Evolutionary conservation across 2,113 vertebrate genomes (phyloP).

Genomic region (Coryphaenoides rupestris): DNA sequence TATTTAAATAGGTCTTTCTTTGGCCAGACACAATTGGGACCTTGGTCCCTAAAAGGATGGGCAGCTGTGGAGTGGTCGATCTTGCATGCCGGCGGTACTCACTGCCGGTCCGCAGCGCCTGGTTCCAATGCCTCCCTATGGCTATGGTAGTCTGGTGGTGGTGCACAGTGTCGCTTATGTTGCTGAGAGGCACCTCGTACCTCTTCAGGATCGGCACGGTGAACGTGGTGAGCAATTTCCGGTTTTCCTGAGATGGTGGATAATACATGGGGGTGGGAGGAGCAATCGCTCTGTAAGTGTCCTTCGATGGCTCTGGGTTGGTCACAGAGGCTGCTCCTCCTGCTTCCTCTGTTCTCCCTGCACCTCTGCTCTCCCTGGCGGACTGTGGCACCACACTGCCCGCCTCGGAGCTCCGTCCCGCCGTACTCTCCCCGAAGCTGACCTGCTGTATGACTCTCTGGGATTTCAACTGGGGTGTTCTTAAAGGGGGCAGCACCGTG

Average conservation of each 20-base stretch:
- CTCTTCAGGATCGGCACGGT: slow-evolving; percentile 34
- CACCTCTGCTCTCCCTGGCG: slow-evolving; percentile 18
- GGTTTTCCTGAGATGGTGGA: slow-evolving; percentile 45
- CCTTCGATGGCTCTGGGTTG: slow-evolving; percentile 4
- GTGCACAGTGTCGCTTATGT: slow-evolving; percentile 34
- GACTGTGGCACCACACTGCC: not conserved
- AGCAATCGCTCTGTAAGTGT: slow-evolving; percentile 16
- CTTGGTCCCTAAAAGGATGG: slow-evolving; percentile 61
- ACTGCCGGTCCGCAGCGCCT: slow-evolving; percentile 19
- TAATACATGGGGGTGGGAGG: slow-evolving; percentile 10
- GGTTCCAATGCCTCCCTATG: slow-evolving; percentile 49
- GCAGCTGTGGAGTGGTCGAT: slow-evolving; percentile 38
- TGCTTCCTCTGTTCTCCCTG: slow-evolving; percentile 4
- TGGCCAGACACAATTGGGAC: slow-evolving; percentile 49
- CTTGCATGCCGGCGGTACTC: slow-evolving; percentile 25
- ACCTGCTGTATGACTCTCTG: slow-evolving; percentile 7
- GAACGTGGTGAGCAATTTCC: slow-evolving; percentile 24
- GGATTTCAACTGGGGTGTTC: slow-evolving; percentile 17
- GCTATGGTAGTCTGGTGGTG: slow-evolving; percentile 24
- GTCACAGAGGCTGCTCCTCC: slow-evolving; percentile 10
- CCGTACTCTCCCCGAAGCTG: slow-evolving; percentile 15
- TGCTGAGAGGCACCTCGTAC: slow-evolving; percentile 19
- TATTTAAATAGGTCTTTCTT: slow-evolving; percentile 30
- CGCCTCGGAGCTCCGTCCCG: slow-evolving; percentile 10
- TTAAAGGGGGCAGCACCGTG: slow-evolving; percentile 65